Base-by-base conservation (phyloP, 2,113 vertebrate species). In the Oncorhynchus keta region DNA sequence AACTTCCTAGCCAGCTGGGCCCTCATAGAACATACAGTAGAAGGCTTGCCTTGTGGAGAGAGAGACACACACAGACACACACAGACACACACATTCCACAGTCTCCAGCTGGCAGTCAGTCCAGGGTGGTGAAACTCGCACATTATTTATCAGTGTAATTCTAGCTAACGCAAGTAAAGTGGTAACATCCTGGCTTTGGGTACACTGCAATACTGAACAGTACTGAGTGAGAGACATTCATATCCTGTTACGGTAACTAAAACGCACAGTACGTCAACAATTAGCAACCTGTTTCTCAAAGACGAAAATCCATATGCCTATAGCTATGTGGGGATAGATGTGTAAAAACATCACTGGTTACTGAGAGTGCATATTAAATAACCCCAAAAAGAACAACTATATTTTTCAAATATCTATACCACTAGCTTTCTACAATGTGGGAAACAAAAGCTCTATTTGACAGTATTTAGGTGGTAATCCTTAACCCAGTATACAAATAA, bases 141-240 rank as follows among this genome's bases (percentile, higher is more conserved):
- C 20, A 49, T 71, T 76, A 30, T 71, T 69, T 20, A 68, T 69
- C 67, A 35, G 22, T 62, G 57, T 71, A 62, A 76, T 76, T 71
- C 51, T 24, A 69, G 35, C 39, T 49, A 14, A 76, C 2, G 22
- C 32, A 49, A 22, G 12, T 22, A 13, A 48, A 13, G 22, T 22
- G 18, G 45, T 20, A 35, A 22, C 2, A 24, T 11, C 45, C 28
- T 16, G 67, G 67, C 13, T 67, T 45, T 69, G 32, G 67, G 16
- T 32, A 68, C 14, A 18, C 51, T 55, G 51, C 16, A 62, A n/a
- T 62, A 62, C 18, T 22, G 22, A 62, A 62, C 59, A 22, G 59
- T 7, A 62, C n/a, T 22, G 59, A 62, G n/a, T 62, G 8, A 22
- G 20, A 62, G 59, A 62, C n/a, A 62, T 62, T 62, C 16, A 5